Evolutionary conservation across 2,888 invertebrate genomes (phyloP).

Genomic region (Leptinotarsa juncta): DNA sequence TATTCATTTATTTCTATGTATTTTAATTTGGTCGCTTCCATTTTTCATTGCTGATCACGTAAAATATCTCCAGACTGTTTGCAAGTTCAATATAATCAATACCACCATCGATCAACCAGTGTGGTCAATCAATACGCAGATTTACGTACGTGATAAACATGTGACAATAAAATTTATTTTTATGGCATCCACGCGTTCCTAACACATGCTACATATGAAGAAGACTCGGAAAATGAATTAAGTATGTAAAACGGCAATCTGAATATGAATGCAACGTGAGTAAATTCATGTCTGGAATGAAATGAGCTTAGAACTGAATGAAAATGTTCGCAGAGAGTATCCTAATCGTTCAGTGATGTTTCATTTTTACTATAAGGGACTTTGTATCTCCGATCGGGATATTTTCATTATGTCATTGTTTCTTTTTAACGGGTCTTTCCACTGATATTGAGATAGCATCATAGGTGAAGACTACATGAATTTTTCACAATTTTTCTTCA

Average conservation of each 20-base stretch:
- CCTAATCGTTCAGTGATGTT: not conserved
- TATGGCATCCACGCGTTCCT: conserved; percentile 44
- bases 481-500: too few relatives aligned
- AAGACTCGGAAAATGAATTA: conserved; percentile 37
- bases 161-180: conserved; percentile 37
- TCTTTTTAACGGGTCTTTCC: not conserved
- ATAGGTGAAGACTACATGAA: too few relatives aligned
- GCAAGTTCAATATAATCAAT: conserved; percentile 9
- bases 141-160: conserved; percentile 42
- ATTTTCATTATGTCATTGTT: not conserved
- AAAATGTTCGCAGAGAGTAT: conserved; percentile 16
- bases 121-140: conserved; percentile 36
- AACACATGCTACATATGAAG: conserved; percentile 44
- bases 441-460: not conserved
- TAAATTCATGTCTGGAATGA: conserved; percentile 26
- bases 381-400: not conserved
- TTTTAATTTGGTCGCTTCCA: too few relatives aligned
- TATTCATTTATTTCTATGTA: too few relatives aligned
- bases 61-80: not conserved
- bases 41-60: not conserved
- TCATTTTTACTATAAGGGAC: not conserved
- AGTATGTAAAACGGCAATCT: conserved; percentile 41
- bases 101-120: conserved; percentile 33
- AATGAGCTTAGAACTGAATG: conserved; percentile 22
- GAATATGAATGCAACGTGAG: conserved; percentile 34